Evolutionary conservation across 2,113 vertebrate genomes (phyloP), one percentile per base, ranked within the genome.

Genomic region (Marmota flaviventris): DNA sequence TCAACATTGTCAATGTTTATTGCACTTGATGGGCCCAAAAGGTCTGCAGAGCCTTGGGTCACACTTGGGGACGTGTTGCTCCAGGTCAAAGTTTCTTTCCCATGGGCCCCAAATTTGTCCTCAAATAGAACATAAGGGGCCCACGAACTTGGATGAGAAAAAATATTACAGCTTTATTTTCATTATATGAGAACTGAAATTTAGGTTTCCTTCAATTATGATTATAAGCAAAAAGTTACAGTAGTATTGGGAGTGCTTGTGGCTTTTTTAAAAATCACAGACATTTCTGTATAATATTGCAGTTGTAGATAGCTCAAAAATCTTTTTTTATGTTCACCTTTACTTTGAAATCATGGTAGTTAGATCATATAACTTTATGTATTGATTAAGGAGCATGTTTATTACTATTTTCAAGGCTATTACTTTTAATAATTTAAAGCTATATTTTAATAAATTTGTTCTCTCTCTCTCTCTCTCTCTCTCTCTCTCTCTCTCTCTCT

Each of bases 151-250:
- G 37, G 24, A 32, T 32, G 13, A 18, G 45, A 69, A 83, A 83
- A 96, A n/a, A 42, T n/a, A 27, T 5, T 70, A 16, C 70, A 95
- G 73, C 13, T 76, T 85, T 61, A n/a, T 69, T 93, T 83, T 75
- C 48, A 93, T 1, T 37, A 25, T 42, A n/a, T 45, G 76, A 18
- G 56, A n/a, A 34, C 56, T 73, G 24, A 51, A 88, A 92, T 63
- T 29, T 70, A 73, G 11, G 93, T 82, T 78, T 63, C 27, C 42
- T 81, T 77, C 20, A 37, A 48, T 16, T 67, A 1, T 73, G 34
- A 94, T 56, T 51, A 91, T 51, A 85, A 56, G 37, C 45, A 48
- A 67, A 1, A 78, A 27, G 48, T 2, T 34, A 63, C n/a, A 10
- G 24, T 32, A 37, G 0, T 27, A 87, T 29, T 76, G 34, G 7